Evolutionary conservation across 2,797 vertebrate genomes (phyloP), one percentile per base, ranked within the genome.

Genomic region (Pygocentrus nattereri): DNA sequence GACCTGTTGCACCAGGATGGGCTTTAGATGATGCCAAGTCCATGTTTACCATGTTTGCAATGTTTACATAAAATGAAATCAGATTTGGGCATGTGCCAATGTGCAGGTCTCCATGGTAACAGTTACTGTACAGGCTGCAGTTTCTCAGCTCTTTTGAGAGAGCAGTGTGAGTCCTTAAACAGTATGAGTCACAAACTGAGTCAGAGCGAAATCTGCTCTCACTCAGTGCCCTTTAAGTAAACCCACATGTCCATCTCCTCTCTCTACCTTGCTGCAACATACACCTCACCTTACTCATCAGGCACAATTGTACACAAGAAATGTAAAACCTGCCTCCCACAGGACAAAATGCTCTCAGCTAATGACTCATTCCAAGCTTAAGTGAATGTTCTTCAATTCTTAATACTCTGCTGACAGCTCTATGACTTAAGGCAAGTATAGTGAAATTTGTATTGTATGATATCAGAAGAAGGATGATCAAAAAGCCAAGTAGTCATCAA

Each of bases 41-140:
- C 30, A 56, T 65, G 1, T 12, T 3, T 76, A 31, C 31, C 41
- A 16, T 56, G 18, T 75, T 82, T 79, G 41, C 47, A 30, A 77
- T 84, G 41, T 85, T 79, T 85, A 77, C 79, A 85, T 68, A 83
- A 81, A 83, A 52, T 79, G 23, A 76, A 80, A 79, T 79, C 79
- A 81, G 81, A 82, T 80, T 70, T 79, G 80, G 65, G 13, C 61
- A 72, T 74, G 75, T 74, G 85, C 84, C 81, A 73, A 62, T 76
- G 59, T 67, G 74, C 30, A 65, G 76, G 87, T 86, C 81, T 49
- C 82, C 62, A 85, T 88, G 84, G 86, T 72, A 89, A 89, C 81
- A 10, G 31, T 54, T 74, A 62, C 34, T 78, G 72, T 65, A 77
- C 68, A 65, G 69, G 67, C 52, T 74, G 68, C 72, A 56, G 78